These are phyloP conservation scores for Batillaria attramentaria DNA, from an alignment of 1,140 invertebrate genomes.

Conservation along the genomic window DNA sequence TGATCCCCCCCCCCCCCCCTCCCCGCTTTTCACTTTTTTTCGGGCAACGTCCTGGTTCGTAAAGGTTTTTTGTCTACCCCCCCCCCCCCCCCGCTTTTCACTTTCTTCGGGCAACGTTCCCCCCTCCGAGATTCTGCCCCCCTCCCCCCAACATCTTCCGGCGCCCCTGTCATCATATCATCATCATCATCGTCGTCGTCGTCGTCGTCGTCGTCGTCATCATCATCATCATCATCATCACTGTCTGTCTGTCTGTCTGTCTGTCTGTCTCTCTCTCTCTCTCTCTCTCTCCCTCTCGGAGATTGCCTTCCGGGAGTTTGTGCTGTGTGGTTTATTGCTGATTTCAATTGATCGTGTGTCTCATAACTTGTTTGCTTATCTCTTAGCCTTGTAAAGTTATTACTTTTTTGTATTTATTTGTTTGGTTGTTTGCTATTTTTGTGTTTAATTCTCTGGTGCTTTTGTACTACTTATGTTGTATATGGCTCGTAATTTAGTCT, in stretches of 20 bases:
- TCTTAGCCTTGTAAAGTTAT: background rate
- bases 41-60: background rate
- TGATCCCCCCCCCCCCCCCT: background rate
- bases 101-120: background rate
- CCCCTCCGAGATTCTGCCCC: no score
- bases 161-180: background rate
- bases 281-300: background rate
- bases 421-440: no score
- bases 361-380: background rate
- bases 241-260: background rate
- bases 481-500: no score
- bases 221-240: background rate
- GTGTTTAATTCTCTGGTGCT: no score
- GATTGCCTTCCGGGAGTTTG: no score
- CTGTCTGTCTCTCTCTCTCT: background rate
- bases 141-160: background rate
- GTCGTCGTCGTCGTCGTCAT: no score
- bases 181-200: background rate
- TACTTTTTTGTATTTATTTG: no score
- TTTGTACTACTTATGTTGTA: no score
- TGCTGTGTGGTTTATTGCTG: no score
- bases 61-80: no score
- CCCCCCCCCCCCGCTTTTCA: background rate
- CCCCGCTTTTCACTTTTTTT: background rate
- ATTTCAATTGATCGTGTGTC: background rate